phyloP scores from a whole-genome alignment of 2,113 vertebrate species.

The Mastomys coucha region DNA sequence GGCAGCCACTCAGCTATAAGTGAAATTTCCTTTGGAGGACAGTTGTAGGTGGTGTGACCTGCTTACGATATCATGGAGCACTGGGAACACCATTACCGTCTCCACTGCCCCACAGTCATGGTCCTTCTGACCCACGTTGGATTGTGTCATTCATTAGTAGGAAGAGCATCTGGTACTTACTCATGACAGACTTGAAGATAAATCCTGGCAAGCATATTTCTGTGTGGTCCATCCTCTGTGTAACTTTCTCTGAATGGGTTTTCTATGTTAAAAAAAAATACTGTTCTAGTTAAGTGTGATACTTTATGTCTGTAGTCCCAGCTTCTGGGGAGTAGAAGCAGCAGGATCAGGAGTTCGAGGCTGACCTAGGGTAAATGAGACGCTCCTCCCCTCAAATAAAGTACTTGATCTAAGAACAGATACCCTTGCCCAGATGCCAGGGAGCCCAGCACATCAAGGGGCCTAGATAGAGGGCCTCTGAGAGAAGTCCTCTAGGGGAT shows the following conservation, averaged over 20 bases:
- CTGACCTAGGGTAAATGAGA: background rate
- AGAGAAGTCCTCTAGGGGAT: no score
- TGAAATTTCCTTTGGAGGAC: background rate
- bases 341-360: no score
- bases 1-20: background rate
- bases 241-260: background rate
- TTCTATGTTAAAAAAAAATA: background rate
- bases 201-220: background rate
- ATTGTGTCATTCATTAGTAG: background rate
- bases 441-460: background rate
- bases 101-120: background rate
- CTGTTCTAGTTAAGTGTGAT: background rate
- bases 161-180: background rate
- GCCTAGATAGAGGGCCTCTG: background rate
- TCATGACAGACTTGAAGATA: background rate
- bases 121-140: background rate
- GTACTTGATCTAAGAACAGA: background rate
- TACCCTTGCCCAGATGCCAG: background rate
- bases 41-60: background rate
- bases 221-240: background rate
- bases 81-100: background rate
- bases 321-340: no score
- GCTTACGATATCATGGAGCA: background rate
- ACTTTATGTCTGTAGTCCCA: background rate
- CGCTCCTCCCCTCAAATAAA: no score